phyloP scores from a whole-genome alignment of 2,797 vertebrate genomes.

The Anisognathus igniventris region DNA sequence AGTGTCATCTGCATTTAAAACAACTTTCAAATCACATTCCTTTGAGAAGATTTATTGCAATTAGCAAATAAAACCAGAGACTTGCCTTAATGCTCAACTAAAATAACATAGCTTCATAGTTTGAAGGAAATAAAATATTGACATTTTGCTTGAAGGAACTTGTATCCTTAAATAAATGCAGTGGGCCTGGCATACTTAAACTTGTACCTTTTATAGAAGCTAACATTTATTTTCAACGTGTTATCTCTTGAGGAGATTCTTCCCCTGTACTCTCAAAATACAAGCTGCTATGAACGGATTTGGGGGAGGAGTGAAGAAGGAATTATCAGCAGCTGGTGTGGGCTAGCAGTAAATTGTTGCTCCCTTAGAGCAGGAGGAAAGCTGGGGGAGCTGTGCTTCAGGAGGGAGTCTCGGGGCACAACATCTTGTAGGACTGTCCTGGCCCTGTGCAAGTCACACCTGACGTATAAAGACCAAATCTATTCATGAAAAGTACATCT shows the following conservation, averaged over 20 bases:
- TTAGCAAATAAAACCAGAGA: slow-evolving; percentile 32
- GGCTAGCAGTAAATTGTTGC: slow-evolving; percentile 39
- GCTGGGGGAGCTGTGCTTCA: neutral
- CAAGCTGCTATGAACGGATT: slow-evolving; percentile 47
- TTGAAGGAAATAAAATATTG: slow-evolving; percentile 58
- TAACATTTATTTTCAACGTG: slow-evolving; percentile 63
- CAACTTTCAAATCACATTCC: slow-evolving; percentile 53
- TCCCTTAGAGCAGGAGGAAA: neutral
- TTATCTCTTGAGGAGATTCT: slow-evolving; percentile 65
- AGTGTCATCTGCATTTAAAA: slow-evolving; percentile 53
- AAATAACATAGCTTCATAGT: slow-evolving; percentile 37
- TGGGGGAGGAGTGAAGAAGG: slow-evolving; percentile 42
- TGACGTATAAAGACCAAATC: neutral
- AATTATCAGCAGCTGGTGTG: slow-evolving; percentile 44
- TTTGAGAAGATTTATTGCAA: slow-evolving; percentile 53
- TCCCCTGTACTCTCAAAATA: slow-evolving; percentile 47
- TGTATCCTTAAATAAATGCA: slow-evolving; percentile 65
- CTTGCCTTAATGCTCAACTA: slow-evolving; percentile 32
- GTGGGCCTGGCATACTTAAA: slow-evolving; percentile 54
- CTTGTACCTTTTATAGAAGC: slow-evolving; percentile 47
- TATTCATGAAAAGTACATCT: neutral
- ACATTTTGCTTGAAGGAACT: slow-evolving; percentile 66
- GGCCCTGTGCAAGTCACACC: neutral
- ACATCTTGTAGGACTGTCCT: neutral
- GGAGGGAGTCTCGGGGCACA: rapidly evolving